phyloP scores from a whole-genome alignment of 2,113 vertebrate species.

The Petroica traversi region DNA sequence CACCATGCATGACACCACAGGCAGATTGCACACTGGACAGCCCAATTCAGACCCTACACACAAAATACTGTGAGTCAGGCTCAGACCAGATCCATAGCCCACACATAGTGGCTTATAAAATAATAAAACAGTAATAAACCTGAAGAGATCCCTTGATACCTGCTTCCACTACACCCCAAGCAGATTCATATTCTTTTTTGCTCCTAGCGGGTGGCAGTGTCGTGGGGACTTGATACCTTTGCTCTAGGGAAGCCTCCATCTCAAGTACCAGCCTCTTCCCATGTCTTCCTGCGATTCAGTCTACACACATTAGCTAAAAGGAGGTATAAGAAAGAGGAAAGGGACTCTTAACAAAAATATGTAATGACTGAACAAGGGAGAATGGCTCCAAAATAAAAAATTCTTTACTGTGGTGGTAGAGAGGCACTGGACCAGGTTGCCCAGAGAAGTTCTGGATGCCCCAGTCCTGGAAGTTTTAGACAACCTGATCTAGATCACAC shows the following conservation, averaged over 20 bases:
- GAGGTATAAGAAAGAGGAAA: background rate
- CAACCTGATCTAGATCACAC: background rate
- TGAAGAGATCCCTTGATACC: background rate
- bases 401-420: background rate
- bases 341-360: background rate
- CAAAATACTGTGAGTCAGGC: fast-evolving
- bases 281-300: background rate
- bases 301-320: background rate
- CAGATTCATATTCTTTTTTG: background rate
- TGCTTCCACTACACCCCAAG: background rate
- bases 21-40: background rate
- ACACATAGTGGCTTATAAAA: background rate
- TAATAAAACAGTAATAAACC: background rate
- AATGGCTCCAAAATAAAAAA: background rate
- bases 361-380: background rate
- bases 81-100: background rate
- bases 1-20: background rate
- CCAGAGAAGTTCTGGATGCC: background rate
- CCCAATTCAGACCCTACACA: fast-evolving
- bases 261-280: background rate
- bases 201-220: background rate
- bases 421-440: background rate
- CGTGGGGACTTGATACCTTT: background rate
- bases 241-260: background rate
- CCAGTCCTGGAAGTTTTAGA: background rate